These are phyloP conservation scores for Polia nebulosa DNA, from an alignment of 2,888 invertebrate species.

Conservation along the genomic window DNA sequence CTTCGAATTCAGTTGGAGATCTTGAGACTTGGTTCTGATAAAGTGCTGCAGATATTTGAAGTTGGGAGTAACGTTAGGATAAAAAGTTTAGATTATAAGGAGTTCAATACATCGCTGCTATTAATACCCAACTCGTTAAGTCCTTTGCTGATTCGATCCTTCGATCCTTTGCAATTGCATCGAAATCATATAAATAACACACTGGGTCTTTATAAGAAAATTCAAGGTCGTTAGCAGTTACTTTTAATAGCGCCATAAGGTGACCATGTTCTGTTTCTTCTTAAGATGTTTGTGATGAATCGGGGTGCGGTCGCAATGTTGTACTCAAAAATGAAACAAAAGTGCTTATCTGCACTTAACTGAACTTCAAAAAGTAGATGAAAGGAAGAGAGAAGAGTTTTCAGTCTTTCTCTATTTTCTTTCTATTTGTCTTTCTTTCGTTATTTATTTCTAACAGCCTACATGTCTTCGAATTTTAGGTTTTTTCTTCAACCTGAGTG, in stretches of 20 bases:
- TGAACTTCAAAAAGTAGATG: neutral
- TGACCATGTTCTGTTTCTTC: too few relatives aligned
- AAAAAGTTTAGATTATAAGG: neutral
- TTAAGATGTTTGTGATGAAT: too few relatives aligned
- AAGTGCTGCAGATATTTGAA: conserved; percentile 18
- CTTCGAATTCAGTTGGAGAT: conserved; percentile 30
- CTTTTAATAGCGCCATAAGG: too few relatives aligned
- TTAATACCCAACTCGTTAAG: neutral
- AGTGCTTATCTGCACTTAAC: neutral
- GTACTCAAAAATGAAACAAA: neutral
- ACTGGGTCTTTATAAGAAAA: too few relatives aligned
- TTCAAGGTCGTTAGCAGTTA: too few relatives aligned
- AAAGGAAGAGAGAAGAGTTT: too few relatives aligned
- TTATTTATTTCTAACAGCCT: neutral
- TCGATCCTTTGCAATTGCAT: too few relatives aligned
- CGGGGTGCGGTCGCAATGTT: neutral
- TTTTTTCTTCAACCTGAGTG: neutral
- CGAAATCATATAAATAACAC: too few relatives aligned
- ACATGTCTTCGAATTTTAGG: neutral
- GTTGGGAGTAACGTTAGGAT: neutral
- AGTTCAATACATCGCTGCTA: too few relatives aligned
- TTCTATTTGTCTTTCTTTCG: too few relatives aligned
- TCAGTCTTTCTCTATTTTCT: neutral
- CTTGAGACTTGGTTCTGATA: conserved; percentile 1
- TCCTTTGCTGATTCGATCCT: too few relatives aligned